Percentiles rank a stretch among this genome's conserved stretches.
Evolutionary conservation across 2,888 invertebrate species (phyloP).

Genomic region (Polietes domitor): DNA sequence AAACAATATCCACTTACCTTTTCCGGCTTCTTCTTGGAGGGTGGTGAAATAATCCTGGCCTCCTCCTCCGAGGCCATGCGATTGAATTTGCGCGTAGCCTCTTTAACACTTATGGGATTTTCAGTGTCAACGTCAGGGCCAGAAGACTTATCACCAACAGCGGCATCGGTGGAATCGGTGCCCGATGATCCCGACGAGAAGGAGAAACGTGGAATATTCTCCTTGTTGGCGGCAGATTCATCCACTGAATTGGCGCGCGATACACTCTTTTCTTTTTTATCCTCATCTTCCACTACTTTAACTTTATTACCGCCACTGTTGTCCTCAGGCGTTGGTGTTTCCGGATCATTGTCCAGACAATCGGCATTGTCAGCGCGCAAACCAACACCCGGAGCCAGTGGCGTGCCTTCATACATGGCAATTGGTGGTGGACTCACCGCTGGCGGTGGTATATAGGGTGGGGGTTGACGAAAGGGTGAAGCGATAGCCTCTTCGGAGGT

Average conservation of each 20-base stretch:
- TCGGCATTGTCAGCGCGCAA: neutral
- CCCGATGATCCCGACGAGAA: constrained; percentile 74
- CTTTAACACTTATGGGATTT: constrained; percentile 92
- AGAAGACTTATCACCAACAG: constrained; percentile 68
- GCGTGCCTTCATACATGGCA: constrained; percentile 1
- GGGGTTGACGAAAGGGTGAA: constrained; percentile 80
- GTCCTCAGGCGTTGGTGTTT: constrained; percentile 4
- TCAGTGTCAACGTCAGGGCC: constrained; percentile 78
- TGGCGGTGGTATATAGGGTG: constrained; percentile 83
- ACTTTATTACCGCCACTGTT: constrained; percentile 23
- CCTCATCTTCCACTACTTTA: constrained; percentile 39
- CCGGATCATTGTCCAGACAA: constrained; percentile 19
- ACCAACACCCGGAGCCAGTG: neutral
- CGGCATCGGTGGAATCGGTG: constrained; percentile 71
- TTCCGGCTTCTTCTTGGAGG: constrained; percentile 83
- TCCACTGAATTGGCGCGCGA: constrained; percentile 82
- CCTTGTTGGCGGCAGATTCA: constrained; percentile 74
- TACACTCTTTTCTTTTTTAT: constrained; percentile 63
- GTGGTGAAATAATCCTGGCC: constrained; percentile 82
- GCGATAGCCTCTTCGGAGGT: constrained; percentile 74
- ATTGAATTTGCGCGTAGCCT: constrained; percentile 95
- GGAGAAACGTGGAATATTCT: constrained; percentile 76
- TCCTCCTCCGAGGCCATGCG: constrained; percentile 92
- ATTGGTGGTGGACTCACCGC: constrained; percentile 63
- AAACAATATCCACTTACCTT: constrained; percentile 83